These are phyloP conservation scores for Melierax canorus DNA, from an alignment of 2,113 vertebrate species.

Conservation along the genomic window DNA sequence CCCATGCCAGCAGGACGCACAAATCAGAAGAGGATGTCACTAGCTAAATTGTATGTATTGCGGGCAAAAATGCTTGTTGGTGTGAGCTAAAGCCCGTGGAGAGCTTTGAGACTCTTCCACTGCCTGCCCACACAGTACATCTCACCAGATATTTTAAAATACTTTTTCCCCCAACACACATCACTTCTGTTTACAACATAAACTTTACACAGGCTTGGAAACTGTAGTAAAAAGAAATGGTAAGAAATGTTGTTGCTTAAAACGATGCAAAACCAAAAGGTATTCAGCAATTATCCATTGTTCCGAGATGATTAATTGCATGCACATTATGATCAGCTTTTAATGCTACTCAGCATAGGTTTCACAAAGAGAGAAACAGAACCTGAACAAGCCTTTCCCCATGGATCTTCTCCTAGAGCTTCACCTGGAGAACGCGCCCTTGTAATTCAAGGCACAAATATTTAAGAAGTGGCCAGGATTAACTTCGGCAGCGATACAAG, in stretches of 20 bases:
- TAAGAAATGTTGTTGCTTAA: neutral
- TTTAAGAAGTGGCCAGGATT: neutral
- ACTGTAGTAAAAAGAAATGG: fast-evolving
- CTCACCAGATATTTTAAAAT: neutral
- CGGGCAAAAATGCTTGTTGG: neutral
- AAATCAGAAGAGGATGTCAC: neutral
- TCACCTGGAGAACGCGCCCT: neutral
- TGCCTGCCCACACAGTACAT: too few relatives aligned
- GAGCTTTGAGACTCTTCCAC: neutral
- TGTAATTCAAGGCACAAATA: neutral
- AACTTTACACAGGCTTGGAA: neutral
- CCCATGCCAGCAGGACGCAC: neutral
- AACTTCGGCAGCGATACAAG: neutral
- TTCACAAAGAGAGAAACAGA: neutral
- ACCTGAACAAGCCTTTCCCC: neutral
- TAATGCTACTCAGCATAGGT: neutral
- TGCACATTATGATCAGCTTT: fast-evolving
- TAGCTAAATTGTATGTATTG: fast-evolving
- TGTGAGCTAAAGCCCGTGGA: neutral
- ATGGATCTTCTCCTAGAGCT: neutral
- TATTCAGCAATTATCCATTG: too few relatives aligned
- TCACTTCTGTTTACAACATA: neutral
- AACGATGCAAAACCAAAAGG: neutral
- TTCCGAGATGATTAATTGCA: neutral
- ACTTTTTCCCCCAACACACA: neutral